Base-by-base conservation (phyloP, 2,888 invertebrate species). In the Meandrusa payeni region DNA sequence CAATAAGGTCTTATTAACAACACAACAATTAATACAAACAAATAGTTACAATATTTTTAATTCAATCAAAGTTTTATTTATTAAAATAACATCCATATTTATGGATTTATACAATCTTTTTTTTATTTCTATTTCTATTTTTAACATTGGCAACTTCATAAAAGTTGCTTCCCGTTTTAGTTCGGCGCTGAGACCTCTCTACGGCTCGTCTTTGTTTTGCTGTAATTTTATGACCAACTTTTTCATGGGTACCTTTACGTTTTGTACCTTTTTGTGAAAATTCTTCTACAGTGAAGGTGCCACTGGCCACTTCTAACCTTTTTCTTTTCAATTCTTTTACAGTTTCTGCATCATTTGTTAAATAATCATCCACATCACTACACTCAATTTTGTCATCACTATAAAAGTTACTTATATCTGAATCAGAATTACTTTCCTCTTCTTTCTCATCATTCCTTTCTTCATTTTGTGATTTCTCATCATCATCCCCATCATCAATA, bases 141-240 rank as follows among this genome's bases (percentile, higher is more conserved):
- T 96, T 96, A 38, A 96, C 96, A 88, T 97, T 96, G 5, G 94
- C 89, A 17, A 93, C 91, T 89, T 95, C 95, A 75, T 96, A 96
- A 70, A 96, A 96, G 78, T 96, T 94, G 72, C 94, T 95, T 56
- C 96, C 96, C 46, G 94, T 92, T 68, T 95, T 96, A 69, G 93
- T 94, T 5, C 94, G 89, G 55, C 93, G 94, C 52, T 90, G 90
- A 5, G 92, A 90, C 54, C 96, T 89, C 49, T 95, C 95, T 1
- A 92, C 54, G 0, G 94, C 93, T 54, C 96, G 90, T 53, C 91
- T 90, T 64, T 95, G 91, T 76, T 94, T 95, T 28, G 95, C 94
- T 1, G 94, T 95, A 36, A 94, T 61, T 57, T 91, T 92, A 57
- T 90, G 90, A 2, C 53, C 61, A 22, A 65, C 64, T 27, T 57